Conservation (phyloP, 2,113 vertebrate species). For the Lepisosteus osseus region DNA sequence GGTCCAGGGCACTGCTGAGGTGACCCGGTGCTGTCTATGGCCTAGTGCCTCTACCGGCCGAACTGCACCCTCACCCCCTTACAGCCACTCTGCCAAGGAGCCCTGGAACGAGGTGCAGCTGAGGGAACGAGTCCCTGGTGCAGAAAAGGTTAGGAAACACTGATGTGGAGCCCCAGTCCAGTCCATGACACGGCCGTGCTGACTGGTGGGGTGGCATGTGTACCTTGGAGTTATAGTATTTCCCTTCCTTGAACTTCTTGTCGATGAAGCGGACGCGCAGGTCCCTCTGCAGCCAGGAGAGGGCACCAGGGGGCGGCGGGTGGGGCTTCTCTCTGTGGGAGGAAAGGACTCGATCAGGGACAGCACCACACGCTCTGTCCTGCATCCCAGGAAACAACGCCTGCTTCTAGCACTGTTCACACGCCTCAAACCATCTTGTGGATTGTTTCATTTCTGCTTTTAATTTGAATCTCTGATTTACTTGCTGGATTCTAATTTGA, state of each 20-base stretch:
- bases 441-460: no score
- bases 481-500: no score
- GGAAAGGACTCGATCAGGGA: neutral
- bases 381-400: neutral
- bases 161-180: neutral
- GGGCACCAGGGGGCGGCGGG: constrained; percentile 35
- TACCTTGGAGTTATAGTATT: constrained; percentile 87
- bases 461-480: no score
- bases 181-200: neutral
- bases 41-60: no score
- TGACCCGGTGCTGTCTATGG: no score
- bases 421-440: neutral
- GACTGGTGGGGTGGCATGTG: neutral
- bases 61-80: no score
- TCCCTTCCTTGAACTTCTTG: constrained; percentile 77
- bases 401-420: neutral
- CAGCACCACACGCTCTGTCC: neutral
- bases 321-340: constrained; percentile 53
- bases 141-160: no score
- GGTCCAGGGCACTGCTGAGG: no score
- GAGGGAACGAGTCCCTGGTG: no score
- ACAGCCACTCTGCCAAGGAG: no score
- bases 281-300: constrained; percentile 79
- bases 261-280: constrained; percentile 83
- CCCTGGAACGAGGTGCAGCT: no score